These are phyloP conservation scores for Trinorchestia longiramus DNA, from an alignment of 1,140 invertebrate genomes.

Conservation along the genomic window DNA sequence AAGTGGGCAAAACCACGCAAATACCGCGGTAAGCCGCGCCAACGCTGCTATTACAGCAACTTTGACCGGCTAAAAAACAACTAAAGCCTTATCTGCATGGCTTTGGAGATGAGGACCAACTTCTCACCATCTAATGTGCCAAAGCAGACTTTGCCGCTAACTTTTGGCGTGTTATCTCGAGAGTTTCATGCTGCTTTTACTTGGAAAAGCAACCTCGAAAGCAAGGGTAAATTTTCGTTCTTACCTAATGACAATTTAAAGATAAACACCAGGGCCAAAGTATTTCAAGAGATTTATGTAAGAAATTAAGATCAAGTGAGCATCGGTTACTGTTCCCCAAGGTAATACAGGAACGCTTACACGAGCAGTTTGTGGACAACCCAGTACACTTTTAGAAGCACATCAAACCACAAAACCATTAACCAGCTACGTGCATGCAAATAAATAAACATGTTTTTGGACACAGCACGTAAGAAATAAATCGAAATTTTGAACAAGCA, in stretches of 20 bases:
- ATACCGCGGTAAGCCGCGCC: constrained; percentile 13
- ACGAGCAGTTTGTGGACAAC: no score
- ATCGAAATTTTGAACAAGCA: no score
- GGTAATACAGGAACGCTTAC: not conserved
- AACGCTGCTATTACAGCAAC: constrained; percentile 33
- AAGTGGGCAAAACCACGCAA: not conserved
- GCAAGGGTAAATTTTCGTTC: constrained; percentile 10
- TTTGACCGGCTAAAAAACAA: constrained; percentile 23
- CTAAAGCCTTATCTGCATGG: constrained; percentile 45
- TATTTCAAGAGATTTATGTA: not conserved
- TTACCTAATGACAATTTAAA: not conserved
- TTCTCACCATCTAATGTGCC: constrained; percentile 42
- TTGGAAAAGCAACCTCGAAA: not conserved
- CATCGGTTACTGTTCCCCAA: not conserved
- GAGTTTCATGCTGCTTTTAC: not conserved
- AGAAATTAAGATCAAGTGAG: not conserved
- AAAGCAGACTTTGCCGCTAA: constrained; percentile 43
- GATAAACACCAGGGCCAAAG: not conserved
- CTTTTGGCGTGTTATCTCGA: constrained; percentile 41
- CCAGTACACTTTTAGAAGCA: no score
- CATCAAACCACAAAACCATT: no score
- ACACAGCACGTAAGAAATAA: no score
- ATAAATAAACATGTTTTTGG: no score
- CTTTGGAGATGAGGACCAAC: constrained; percentile 17
- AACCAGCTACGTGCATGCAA: no score